phyloP scores from a whole-genome alignment of 2,888 invertebrate genomes.

The Seladonia tumulorum region DNA sequence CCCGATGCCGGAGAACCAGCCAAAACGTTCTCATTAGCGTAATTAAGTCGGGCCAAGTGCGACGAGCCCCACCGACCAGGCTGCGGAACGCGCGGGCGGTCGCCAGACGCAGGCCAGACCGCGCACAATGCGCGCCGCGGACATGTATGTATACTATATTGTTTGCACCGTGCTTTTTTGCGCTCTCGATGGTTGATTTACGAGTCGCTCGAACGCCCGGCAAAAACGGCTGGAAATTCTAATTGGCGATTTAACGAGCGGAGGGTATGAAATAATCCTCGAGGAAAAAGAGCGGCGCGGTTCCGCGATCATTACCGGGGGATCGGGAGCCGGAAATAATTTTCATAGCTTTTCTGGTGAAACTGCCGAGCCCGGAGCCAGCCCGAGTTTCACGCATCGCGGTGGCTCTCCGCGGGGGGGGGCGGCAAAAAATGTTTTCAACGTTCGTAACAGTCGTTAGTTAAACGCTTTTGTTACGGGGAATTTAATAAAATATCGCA shows the following conservation, averaged over 20 bases:
- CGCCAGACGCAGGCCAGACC: constrained; percentile 17
- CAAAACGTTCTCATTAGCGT: constrained; percentile 59
- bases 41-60: constrained; percentile 59
- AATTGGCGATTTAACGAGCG: constrained; percentile 24
- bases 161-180: constrained; percentile 4
- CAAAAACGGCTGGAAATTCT: constrained; percentile 16
- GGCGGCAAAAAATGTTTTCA: background rate
- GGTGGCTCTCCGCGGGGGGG: background rate
- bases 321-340: constrained; percentile 28
- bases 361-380: background rate
- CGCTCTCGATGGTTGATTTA: constrained; percentile 10
- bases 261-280: background rate
- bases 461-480: constrained; percentile 5
- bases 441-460: background rate
- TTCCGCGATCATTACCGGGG: constrained; percentile 22
- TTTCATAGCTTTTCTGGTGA: background rate
- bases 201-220: background rate
- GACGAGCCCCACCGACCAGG: constrained; percentile 20
- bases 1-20: constrained; percentile 42
- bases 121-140: constrained; percentile 1
- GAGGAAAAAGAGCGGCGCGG: background rate
- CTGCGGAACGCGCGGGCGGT: background rate
- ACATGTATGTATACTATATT: background rate
- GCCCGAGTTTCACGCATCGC: background rate
- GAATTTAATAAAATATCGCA: background rate